A percentile compares a stretch with the other conserved stretches of the same genome.
Conservation (phyloP, 92 coral and sea anemone species). For the Zoanthus gigantus region DNA sequence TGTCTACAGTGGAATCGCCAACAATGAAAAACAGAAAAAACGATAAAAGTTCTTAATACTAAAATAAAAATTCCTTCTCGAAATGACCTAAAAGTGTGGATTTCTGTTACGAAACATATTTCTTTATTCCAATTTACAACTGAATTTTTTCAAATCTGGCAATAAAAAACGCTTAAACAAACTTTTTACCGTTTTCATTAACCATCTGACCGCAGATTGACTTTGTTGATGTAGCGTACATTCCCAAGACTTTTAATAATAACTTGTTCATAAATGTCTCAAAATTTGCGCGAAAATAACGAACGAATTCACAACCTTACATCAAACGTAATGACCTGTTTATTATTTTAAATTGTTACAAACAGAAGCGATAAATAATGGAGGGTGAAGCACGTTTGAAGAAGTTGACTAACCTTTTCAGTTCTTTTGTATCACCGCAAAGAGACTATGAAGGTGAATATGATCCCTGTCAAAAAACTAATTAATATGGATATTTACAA, state of each 20-base stretch:
- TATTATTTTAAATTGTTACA: background rate
- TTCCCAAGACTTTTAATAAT: slow-evolving; percentile 1
- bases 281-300: slow-evolving; percentile 8
- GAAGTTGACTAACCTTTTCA: slow-evolving; percentile 14
- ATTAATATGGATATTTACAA: slow-evolving; percentile 42
- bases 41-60: background rate
- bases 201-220: slow-evolving; percentile 26
- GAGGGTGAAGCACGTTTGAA: slow-evolving; percentile 18
- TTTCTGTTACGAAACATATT: background rate
- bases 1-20: slow-evolving; percentile 41
- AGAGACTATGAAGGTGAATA: slow-evolving; percentile 16
- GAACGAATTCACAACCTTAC: background rate
- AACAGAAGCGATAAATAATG: slow-evolving; percentile 35
- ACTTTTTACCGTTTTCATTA: slow-evolving; percentile 10
- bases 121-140: background rate
- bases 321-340: slow-evolving; percentile 33
- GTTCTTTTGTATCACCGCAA: slow-evolving; percentile 30
- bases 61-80: background rate
- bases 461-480: slow-evolving; percentile 40
- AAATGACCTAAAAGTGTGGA: background rate
- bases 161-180: background rate
- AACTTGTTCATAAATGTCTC: slow-evolving; percentile 9
- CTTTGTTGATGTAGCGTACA: slow-evolving; percentile 17
- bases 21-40: background rate
- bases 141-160: background rate